Conservation (phyloP, 2,113 vertebrate species). For the Typhlomys cinereus region DNA sequence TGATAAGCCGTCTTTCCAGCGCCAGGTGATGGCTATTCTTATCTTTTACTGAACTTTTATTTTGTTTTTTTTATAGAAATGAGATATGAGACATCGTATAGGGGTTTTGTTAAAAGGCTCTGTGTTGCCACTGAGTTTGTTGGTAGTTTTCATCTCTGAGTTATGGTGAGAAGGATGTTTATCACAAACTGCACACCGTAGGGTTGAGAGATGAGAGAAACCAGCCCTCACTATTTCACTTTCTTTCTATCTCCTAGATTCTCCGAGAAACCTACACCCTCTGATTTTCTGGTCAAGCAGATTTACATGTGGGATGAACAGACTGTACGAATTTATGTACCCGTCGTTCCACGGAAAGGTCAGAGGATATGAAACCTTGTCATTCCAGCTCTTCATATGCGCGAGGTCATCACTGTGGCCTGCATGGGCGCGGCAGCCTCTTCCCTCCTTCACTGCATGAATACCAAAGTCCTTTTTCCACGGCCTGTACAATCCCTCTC, state of each 20-base stretch:
- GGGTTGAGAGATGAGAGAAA: too few species aligned
- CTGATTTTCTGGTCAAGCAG: slow-evolving; percentile 82
- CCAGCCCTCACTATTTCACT: not conserved
- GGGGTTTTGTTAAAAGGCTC: not conserved
- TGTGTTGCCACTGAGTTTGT: accelerated
- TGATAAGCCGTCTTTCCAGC: too few species aligned
- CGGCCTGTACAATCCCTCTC: not conserved
- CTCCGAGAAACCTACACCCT: slow-evolving; percentile 86
- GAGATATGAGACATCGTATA: accelerated
- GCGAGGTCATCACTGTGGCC: not conserved
- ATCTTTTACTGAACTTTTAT: not conserved
- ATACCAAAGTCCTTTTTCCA: not conserved
- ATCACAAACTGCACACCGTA: not conserved
- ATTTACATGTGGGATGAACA: slow-evolving; percentile 81
- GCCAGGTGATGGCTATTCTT: not conserved
- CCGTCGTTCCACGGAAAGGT: slow-evolving; percentile 81
- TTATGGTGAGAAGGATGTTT: not conserved
- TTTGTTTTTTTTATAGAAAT: not conserved
- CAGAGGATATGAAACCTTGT: not conserved
- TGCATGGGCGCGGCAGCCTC: accelerated
- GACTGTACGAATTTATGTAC: slow-evolving; percentile 79
- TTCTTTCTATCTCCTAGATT: slow-evolving; percentile 81
- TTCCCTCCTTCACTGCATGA: not conserved
- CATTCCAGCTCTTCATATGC: not conserved
- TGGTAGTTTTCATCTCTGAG: not conserved